Evolutionary conservation across 2,797 vertebrate genomes (phyloP), one percentile per base, ranked within the genome.

Genomic region (Sebastes nivosus): DNA sequence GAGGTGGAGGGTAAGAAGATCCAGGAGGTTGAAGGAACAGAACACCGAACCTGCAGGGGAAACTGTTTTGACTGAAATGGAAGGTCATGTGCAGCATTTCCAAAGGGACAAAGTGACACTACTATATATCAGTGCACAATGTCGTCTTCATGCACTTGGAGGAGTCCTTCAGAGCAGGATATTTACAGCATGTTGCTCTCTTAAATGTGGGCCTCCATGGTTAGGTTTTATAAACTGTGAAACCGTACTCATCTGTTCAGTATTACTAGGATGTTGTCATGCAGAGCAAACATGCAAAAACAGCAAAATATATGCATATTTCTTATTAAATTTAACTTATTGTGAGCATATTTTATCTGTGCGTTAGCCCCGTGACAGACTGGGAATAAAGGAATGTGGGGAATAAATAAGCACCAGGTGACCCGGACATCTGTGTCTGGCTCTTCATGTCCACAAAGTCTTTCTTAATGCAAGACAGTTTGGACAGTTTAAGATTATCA

Each of bases 31-130:
- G 34, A 46, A 36, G 67, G 42, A 83, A 76, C 32, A 64, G 11
- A 72, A 79, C 25, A 71, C 82, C 61, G 6, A 52, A 25, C 80
- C 83, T 66, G 67, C 67, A 65, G 77, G 75, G n/a, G 16, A 66
- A 38, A 79, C 14, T 1, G 34, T 34, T 46, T 25, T 0, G 7
- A 18, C 25, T 42, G 11, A 34, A 30, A n/a, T 7, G 9, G 16
- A 60, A 18, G 16, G 8, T 7, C 4, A 30, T 10, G 14, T 30
- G 34, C 27, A 29, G 61, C 22, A 11, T 81, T 60, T 77, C 6
- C 3, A 64, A 60, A 73, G 6, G 9, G 30, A 70, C 34, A 32
- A 54, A 57, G 14, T 27, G 12, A 60, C 25, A 67, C 25, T 4
- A 1, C 2, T 36, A 4, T 25, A 8, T n/a, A 24, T 67, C 34